Evolutionary conservation across 1,140 invertebrate species (phyloP), one percentile per base, ranked within the genome.

Genomic region (Zaprionus davidi): DNA sequence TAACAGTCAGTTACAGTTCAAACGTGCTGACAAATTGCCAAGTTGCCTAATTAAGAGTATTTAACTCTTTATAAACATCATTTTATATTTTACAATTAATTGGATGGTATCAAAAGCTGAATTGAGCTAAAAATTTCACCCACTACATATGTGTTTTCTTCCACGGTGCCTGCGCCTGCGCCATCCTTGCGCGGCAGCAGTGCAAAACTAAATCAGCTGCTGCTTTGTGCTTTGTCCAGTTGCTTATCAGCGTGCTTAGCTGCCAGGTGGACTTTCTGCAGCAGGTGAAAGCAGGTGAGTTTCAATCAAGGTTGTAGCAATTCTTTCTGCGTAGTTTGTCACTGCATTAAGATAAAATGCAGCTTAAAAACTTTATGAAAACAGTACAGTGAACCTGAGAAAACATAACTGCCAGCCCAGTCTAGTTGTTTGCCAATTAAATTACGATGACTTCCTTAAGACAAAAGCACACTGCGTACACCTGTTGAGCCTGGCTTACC

Each of bases 101-200:
- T 20, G 2, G 7, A 49, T 20, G 12, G 22, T 49, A 12, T 20
- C 2, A 0, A 22, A 20, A 22, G 2, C 2, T 20, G 9, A 7
- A 15, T 7, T 3, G 11, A 12, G 1, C 20, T 44, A 6, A 9
- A 46, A 46, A 17, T 46, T 46, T 46, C n/a, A 17, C 3, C 2
- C 41, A 3, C 9, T 24, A 5, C 46, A n/a, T 31, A 28, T 5
- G 6, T 17, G 5, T 64, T 59, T 75, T 12, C 6, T 24, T 38
- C 72, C 72, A 75, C 72, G 13, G 72, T 75, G 17, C 24, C 22
- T 28, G 59, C 72, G 67, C 59, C 2, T 75, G 72, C 72, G 74
- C 74, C 20, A 44, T 72, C 46, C 70, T 67, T 59, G 20, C 17
- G 17, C 20, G 13, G 36, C 36, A 5, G 36, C 3, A 9, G n/a